phyloP scores from a whole-genome alignment of 2,113 vertebrate species.

The Hypomesus transpacificus region DNA sequence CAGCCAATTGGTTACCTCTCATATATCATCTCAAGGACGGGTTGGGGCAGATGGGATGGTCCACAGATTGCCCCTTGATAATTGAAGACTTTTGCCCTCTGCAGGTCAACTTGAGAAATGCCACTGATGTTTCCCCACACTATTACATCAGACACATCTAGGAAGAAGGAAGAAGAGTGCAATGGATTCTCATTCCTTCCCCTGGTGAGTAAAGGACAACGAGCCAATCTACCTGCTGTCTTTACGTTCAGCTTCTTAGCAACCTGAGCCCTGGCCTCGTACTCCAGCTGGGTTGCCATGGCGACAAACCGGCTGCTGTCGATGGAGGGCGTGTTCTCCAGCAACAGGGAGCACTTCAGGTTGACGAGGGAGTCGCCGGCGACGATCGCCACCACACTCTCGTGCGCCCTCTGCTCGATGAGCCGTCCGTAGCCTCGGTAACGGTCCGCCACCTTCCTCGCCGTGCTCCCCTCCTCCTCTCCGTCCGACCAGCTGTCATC shows the following conservation, averaged over 20 bases:
- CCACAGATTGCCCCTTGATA: slow-evolving; percentile 78
- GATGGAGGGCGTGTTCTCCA: slow-evolving; percentile 60
- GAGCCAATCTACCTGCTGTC: slow-evolving; percentile 62
- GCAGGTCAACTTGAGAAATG: slow-evolving; percentile 81
- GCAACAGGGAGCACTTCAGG: slow-evolving; percentile 75
- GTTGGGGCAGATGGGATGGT: slow-evolving; percentile 71
- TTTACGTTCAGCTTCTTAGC: slow-evolving; percentile 76
- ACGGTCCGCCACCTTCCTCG: slow-evolving; percentile 58
- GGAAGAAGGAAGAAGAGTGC: slow-evolving; percentile 19
- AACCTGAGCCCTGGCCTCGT: slow-evolving; percentile 73
- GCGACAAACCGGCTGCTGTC: slow-evolving; percentile 74
- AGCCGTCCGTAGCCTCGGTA: slow-evolving; percentile 74
- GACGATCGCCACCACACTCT: slow-evolving; percentile 77
- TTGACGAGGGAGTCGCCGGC: slow-evolving; percentile 78
- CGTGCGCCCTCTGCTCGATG: slow-evolving; percentile 75
- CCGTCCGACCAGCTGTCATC: slow-evolving; percentile 66
- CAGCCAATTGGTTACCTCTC: slow-evolving; percentile 70
- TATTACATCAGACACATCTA: slow-evolving; percentile 83
- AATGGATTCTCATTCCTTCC: neutral
- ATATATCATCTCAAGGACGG: slow-evolving; percentile 70
- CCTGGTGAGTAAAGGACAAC: no score
- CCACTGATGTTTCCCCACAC: slow-evolving; percentile 91
- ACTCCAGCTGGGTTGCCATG: slow-evolving; percentile 74
- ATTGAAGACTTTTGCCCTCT: slow-evolving; percentile 76
- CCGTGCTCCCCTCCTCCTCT: slow-evolving; percentile 20